Evolutionary conservation across 2,113 vertebrate species (phyloP).

Genomic region (Siniperca chuatsi): DNA sequence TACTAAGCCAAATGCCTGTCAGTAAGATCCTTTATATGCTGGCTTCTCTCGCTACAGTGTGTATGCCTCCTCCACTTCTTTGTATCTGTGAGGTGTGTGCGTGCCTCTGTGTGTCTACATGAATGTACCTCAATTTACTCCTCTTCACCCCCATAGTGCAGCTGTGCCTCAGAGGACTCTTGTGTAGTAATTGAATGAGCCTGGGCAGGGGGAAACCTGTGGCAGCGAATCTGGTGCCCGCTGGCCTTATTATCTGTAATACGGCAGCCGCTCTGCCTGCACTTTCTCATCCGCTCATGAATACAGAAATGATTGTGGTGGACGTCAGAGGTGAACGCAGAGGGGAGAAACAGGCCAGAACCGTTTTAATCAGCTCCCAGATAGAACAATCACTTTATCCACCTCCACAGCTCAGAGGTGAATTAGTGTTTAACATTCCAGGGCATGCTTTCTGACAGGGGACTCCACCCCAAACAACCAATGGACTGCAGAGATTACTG

Average conservation of each 20-base stretch:
- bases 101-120: constrained; percentile 57
- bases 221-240: constrained; percentile 75
- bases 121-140: constrained; percentile 81
- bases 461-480: constrained; percentile 77
- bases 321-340: constrained; percentile 78
- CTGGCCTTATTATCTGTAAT: constrained; percentile 84
- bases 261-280: constrained; percentile 74
- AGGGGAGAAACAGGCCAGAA: constrained; percentile 71
- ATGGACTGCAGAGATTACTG: constrained; percentile 73
- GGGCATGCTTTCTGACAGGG: constrained; percentile 80
- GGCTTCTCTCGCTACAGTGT: constrained; percentile 47
- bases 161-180: constrained; percentile 82
- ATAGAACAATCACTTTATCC: constrained; percentile 84
- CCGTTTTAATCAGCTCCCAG: constrained; percentile 81
- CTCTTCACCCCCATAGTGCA: constrained; percentile 80
- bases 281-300: constrained; percentile 81
- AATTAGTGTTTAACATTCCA: constrained; percentile 86
- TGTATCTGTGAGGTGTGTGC: constrained; percentile 55
- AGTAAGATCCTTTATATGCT: constrained; percentile 57
- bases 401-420: constrained; percentile 80
- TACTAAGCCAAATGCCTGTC: constrained; percentile 58
- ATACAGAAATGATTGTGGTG: constrained; percentile 83
- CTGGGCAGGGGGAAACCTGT: constrained; percentile 74
- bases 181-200: constrained; percentile 84
- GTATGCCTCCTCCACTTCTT: constrained; percentile 54